Evolutionary conservation across 1,140 invertebrate genomes (phyloP).

Genomic region (Gonatopus flavifemur): DNA sequence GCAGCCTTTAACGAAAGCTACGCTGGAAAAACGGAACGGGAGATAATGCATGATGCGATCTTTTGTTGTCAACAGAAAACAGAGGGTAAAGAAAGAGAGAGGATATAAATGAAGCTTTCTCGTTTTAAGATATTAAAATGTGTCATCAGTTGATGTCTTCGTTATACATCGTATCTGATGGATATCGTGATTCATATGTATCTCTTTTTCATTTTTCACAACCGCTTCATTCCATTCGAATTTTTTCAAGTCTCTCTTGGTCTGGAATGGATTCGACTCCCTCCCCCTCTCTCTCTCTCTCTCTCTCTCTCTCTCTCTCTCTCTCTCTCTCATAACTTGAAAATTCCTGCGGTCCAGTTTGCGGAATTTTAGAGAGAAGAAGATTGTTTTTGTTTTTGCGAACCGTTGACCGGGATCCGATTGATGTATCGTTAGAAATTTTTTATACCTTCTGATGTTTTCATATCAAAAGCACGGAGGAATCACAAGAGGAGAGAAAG

Average conservation of each 20-base stretch:
- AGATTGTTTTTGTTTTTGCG: no score
- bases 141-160: slow-evolving; percentile 54
- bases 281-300: no score
- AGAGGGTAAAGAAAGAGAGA: slow-evolving; percentile 9
- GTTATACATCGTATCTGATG: slow-evolving; percentile 46
- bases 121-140: slow-evolving; percentile 58
- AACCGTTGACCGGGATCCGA: no score
- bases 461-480: slow-evolving; percentile 32
- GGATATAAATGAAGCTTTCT: neutral
- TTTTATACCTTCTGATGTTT: no score
- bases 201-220: slow-evolving; percentile 11
- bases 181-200: no score
- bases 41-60: slow-evolving; percentile 47
- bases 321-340: no score
- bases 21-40: slow-evolving; percentile 41
- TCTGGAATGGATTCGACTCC: no score
- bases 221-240: neutral
- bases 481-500: slow-evolving; percentile 31
- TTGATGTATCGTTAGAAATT: no score
- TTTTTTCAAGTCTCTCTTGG: no score
- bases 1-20: slow-evolving; percentile 30
- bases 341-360: no score
- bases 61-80: slow-evolving; percentile 40
- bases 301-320: no score
- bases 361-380: no score